Evolutionary conservation across 2,113 vertebrate species (phyloP).

Genomic region (Sceloporus tristichus): DNA sequence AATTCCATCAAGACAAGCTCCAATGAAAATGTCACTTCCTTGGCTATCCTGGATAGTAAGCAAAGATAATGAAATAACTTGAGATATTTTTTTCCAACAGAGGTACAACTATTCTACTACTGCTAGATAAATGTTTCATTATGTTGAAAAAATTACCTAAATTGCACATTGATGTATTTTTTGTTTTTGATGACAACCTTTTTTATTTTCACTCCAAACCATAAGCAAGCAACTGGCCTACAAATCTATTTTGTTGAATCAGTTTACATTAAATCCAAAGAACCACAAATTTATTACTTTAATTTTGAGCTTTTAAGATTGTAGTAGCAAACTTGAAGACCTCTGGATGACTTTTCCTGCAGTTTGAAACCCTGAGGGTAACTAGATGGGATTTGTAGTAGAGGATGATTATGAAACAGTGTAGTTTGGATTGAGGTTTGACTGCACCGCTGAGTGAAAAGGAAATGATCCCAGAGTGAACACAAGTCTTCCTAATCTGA

Average conservation of each 20-base stretch:
- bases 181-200: neutral
- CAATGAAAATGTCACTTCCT: slow-evolving; percentile 91
- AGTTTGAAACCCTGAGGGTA: neutral
- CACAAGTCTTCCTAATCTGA: neutral
- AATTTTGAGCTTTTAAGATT: neutral
- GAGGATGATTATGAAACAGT: no score
- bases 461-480: no score
- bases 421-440: no score
- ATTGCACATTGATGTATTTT: neutral
- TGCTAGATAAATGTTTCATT: neutral
- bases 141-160: neutral
- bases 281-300: no score
- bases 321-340: neutral
- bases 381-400: neutral
- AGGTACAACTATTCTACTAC: neutral
- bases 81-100: neutral
- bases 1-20: slow-evolving; percentile 94
- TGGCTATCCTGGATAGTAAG: slow-evolving; percentile 87
- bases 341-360: neutral
- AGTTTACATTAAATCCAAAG: neutral
- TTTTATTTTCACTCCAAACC: neutral
- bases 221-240: neutral
- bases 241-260: neutral
- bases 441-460: no score
- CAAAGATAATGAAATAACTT: slow-evolving; percentile 24